These are phyloP conservation scores for Cromileptes altivelis DNA, from an alignment of 2,113 vertebrate species.

Conservation along the genomic window DNA sequence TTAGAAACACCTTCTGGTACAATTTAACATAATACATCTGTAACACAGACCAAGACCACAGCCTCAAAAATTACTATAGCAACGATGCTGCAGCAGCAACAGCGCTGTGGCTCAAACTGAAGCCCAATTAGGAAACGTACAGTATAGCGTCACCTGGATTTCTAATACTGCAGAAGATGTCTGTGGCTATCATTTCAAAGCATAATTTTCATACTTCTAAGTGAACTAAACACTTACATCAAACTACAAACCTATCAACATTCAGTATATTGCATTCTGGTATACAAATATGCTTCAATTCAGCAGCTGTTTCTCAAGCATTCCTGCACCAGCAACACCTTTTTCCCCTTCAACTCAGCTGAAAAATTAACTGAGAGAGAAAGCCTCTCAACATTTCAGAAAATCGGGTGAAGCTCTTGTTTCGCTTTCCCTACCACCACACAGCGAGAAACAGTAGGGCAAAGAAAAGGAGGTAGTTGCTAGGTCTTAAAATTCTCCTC, in stretches of 20 bases:
- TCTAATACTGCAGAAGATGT: background rate
- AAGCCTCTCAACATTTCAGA: conserved; percentile 34
- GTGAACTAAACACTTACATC: background rate
- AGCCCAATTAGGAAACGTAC: too few species aligned
- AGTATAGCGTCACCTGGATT: background rate
- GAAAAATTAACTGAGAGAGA: background rate
- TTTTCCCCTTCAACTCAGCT: conserved; percentile 11
- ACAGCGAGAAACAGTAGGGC: conserved; percentile 8
- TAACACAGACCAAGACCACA: background rate
- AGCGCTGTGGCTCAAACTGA: background rate
- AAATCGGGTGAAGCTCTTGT: background rate
- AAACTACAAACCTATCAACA: background rate
- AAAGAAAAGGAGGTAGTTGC: conserved; percentile 14
- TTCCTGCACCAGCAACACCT: background rate
- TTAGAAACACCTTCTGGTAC: background rate
- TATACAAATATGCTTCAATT: background rate
- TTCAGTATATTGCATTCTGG: background rate
- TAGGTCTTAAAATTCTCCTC: conserved; percentile 33
- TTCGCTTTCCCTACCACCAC: background rate
- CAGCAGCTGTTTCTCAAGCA: conserved; percentile 1
- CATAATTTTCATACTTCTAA: background rate
- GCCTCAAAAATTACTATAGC: background rate
- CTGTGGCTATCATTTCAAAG: background rate
- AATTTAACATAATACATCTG: background rate
- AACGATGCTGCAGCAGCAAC: background rate